Conservation (phyloP, 2,888 invertebrate species). For the Diachrysia chrysitis region DNA sequence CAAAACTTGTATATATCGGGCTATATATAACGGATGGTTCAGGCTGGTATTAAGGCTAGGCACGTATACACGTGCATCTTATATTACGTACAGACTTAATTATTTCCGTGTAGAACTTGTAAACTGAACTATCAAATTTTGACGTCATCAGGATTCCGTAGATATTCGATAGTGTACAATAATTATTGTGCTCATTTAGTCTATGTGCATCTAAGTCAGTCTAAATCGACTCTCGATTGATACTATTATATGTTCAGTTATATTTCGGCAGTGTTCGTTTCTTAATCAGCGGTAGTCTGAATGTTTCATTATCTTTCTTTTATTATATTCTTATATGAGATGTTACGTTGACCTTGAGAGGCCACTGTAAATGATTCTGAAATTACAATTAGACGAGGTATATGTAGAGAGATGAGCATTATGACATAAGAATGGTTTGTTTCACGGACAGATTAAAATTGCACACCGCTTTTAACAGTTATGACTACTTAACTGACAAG, state of each 20-base stretch:
- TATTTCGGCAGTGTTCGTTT: slow-evolving; percentile 50
- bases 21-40: slow-evolving; percentile 17
- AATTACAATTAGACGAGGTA: slow-evolving; percentile 10
- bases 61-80: slow-evolving; percentile 21
- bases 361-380: slow-evolving; percentile 4
- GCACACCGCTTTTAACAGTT: slow-evolving; percentile 9
- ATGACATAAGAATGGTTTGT: slow-evolving; percentile 2
- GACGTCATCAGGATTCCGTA: not conserved
- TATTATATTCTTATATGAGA: slow-evolving; percentile 13
- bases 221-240: slow-evolving; percentile 23
- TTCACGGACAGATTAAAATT: slow-evolving; percentile 8
- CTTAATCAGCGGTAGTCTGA: slow-evolving; percentile 12
- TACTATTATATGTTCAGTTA: slow-evolving; percentile 18
- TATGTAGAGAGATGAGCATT: slow-evolving; percentile 1
- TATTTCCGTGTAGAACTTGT: not conserved
- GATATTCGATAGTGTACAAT: not conserved
- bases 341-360: slow-evolving; percentile 8
- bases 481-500: slow-evolving; percentile 24
- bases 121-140: not conserved
- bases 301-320: slow-evolving; percentile 12
- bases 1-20: slow-evolving; percentile 20
- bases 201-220: slow-evolving; percentile 34
- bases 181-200: slow-evolving; percentile 5
- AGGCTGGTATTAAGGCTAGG: slow-evolving; percentile 21
- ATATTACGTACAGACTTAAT: slow-evolving; percentile 7